phyloP scores from a whole-genome alignment of 2,113 vertebrate genomes.

The Procavia capensis region DNA sequence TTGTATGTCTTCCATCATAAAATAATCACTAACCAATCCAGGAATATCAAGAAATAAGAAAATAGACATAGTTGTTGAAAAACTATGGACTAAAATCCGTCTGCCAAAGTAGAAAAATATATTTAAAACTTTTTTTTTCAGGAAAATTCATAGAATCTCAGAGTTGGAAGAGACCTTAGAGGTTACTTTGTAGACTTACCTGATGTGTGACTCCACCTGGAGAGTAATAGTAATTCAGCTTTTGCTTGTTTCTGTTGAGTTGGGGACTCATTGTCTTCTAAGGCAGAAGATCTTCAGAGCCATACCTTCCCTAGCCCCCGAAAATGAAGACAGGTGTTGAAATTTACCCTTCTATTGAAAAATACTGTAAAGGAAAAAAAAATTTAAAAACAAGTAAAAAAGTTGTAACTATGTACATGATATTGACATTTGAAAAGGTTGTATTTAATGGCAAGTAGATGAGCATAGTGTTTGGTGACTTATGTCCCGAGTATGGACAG shows the following conservation, averaged over 20 bases:
- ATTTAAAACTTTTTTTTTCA: background rate
- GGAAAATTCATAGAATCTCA: background rate
- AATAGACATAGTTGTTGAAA: background rate
- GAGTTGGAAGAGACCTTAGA: background rate
- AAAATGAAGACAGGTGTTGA: background rate
- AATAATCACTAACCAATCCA: background rate
- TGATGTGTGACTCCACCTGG: background rate
- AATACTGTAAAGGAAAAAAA: background rate
- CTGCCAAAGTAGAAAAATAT: background rate
- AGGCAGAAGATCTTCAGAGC: background rate
- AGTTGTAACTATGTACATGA: background rate
- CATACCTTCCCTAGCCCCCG: background rate
- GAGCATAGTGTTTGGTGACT: slow-evolving; percentile 12
- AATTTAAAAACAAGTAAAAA: too few species aligned
- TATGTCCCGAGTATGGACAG: slow-evolving; percentile 1
- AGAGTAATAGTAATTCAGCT: background rate
- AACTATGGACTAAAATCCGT: background rate
- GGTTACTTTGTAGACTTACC: background rate
- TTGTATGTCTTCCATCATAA: slow-evolving; percentile 20
- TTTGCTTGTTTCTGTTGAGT: background rate
- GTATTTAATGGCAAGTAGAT: slow-evolving; percentile 16
- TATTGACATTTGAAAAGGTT: slow-evolving; percentile 47
- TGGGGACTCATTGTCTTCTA: background rate
- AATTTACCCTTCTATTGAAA: background rate
- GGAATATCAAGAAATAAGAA: slow-evolving; percentile 8